Evolutionary conservation across 2,797 vertebrate genomes (phyloP), one percentile per base, ranked within the genome.

Genomic region (Borostomias antarcticus): DNA sequence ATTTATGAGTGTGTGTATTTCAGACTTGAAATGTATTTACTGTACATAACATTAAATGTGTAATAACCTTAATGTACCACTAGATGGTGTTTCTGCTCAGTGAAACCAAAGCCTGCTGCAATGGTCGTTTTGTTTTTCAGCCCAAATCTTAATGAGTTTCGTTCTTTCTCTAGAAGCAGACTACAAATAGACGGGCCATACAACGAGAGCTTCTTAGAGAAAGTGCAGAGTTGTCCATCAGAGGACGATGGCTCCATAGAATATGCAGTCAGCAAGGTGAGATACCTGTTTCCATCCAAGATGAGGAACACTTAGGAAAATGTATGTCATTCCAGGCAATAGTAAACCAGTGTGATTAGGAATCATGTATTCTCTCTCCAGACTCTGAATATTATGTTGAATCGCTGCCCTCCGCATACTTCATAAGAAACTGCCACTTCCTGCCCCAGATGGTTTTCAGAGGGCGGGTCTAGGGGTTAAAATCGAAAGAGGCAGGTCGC

Each of bases 131-230:
- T 25, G 8, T 23, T 23, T 21, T 9, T 51, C 23, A 10, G 11
- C 6, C 23, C 21, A 26, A 0, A 25, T 51, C 23, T 13, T 11
- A 51, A 51, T 26, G 5, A 21, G 50, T 21, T 53, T n/a, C 52
- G 10, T n/a, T 52, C 29, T 37, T 58, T 81, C 57, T 70, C 72
- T 74, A 98, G 97, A 78, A 93, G 90, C 66, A 85, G 87, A 0
- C 89, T 98, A 5, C 96, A 98, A 85, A 90, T 96, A 21, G 96
- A 98, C 32, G 97, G 97, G 2, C 96, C 96, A 58, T 98, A 99
- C 68, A 89, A 96, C 19, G 92, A 95, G 75, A 90, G 82, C 0
- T 99, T 97, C 77, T 91, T 97, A 51, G 94, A 97, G 88, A 96
- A 93, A 77, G 85, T 99, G 66, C 94, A 94, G 62, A 96, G 95